A percentile compares a stretch with the other conserved stretches of the same genome.
Evolutionary conservation across 1,140 invertebrate genomes (phyloP).

Genomic region (Philaenus spumarius): DNA sequence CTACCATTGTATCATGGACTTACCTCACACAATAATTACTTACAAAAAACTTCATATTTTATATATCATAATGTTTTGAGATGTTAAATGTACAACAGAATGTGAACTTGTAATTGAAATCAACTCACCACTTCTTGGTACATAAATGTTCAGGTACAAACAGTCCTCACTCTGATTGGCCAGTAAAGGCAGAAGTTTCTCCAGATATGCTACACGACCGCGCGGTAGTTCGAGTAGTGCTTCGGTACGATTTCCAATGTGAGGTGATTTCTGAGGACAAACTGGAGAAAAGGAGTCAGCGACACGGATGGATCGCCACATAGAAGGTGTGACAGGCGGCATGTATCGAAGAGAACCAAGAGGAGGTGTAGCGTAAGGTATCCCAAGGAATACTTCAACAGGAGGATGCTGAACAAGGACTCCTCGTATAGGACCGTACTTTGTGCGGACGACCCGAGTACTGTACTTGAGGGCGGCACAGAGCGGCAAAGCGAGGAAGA

Average conservation of each 20-base stretch:
- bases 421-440: constrained; percentile 80
- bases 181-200: constrained; percentile 70
- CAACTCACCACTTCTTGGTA: constrained; percentile 75
- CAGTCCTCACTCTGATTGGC: constrained; percentile 95
- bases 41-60: no score
- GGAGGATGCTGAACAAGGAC: constrained; percentile 67
- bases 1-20: no score
- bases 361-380: constrained; percentile 85
- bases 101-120: no score
- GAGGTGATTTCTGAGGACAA: constrained; percentile 79
- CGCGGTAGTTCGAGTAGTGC: constrained; percentile 67
- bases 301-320: constrained; percentile 73
- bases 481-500: constrained; percentile 42
- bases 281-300: constrained; percentile 77
- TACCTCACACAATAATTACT: no score
- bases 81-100: no score
- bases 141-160: constrained; percentile 93
- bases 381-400: constrained; percentile 90
- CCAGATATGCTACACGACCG: constrained; percentile 70
- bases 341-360: constrained; percentile 76
- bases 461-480: constrained; percentile 59
- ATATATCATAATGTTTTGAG: no score
- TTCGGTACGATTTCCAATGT: constrained; percentile 62
- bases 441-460: constrained; percentile 72
- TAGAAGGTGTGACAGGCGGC: constrained; percentile 86